A percentile compares a stretch with the other conserved stretches of the same genome.
phyloP scores from a whole-genome alignment of 2,113 vertebrate genomes.

The Protobothrops mucrosquamatus region DNA sequence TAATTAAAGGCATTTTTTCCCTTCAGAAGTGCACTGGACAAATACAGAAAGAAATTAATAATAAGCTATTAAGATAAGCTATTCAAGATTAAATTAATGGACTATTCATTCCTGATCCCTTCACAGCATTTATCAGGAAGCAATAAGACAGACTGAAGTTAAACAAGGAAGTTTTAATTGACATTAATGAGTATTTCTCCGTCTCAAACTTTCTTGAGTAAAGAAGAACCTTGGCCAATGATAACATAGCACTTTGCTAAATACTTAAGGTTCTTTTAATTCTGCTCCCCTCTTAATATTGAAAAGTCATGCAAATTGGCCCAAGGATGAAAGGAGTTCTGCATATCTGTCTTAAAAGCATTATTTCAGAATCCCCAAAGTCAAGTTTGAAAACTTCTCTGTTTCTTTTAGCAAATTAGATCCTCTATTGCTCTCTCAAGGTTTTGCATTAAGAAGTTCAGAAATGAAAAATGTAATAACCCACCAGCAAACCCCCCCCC shows the following conservation, averaged over 20 bases:
- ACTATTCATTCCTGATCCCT: background rate
- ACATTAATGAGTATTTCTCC: background rate
- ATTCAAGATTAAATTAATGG: background rate
- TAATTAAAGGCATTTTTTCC: background rate
- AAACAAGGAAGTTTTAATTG: background rate
- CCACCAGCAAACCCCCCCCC: background rate
- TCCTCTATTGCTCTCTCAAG: background rate
- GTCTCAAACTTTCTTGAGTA: background rate
- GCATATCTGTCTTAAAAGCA: background rate
- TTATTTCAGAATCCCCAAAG: background rate
- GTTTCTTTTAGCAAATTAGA: background rate
- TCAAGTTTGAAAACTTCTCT: background rate
- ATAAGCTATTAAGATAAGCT: background rate
- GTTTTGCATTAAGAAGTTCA: constrained; percentile 21
- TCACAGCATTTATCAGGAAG: background rate
- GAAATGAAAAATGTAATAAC: constrained; percentile 1
- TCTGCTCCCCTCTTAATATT: background rate
- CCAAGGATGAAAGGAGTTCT: background rate
- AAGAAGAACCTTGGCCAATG: background rate
- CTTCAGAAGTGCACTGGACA: background rate
- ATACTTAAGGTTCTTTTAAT: background rate
- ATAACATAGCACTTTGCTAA: background rate
- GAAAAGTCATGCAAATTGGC: background rate
- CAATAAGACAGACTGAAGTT: background rate
- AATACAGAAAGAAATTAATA: background rate